These are phyloP conservation scores for Lophotis ruficrista DNA, from an alignment of 2,113 vertebrate species.

Conservation along the genomic window DNA sequence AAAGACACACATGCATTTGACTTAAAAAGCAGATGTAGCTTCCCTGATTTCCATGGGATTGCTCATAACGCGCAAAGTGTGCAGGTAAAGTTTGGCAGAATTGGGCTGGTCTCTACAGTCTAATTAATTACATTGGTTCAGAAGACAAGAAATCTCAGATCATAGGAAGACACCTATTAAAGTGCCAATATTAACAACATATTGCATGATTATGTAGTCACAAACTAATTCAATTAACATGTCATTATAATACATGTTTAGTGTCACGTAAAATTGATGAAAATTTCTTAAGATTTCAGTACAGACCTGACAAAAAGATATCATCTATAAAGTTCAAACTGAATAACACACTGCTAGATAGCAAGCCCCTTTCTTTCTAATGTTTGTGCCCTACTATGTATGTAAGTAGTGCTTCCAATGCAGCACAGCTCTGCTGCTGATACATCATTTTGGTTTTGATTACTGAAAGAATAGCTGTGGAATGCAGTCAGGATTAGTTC, in stretches of 20 bases:
- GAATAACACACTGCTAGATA: neutral
- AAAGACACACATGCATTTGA: neutral
- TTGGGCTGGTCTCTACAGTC: neutral
- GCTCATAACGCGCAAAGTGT: neutral
- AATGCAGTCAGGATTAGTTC: neutral
- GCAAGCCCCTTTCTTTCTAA: neutral
- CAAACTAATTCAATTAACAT: neutral
- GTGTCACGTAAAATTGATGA: neutral
- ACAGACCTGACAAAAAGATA: neutral
- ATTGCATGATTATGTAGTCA: neutral
- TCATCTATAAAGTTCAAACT: neutral
- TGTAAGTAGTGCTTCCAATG: constrained; percentile 1
- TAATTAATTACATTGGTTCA: neutral
- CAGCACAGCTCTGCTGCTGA: constrained; percentile 17
- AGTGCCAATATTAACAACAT: neutral
- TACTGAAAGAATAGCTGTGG: constrained; percentile 16
- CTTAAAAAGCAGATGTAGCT: neutral
- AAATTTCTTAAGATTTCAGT: neutral
- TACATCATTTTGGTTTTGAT: constrained; percentile 40
- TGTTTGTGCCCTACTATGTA: neutral
- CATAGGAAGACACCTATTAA: neutral
- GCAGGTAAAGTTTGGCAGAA: neutral
- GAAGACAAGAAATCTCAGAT: neutral
- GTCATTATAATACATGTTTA: neutral
- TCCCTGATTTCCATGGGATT: neutral